Evolutionary conservation across 2,888 invertebrate species (phyloP).

Genomic region (Cylindroiulus punctatus): DNA sequence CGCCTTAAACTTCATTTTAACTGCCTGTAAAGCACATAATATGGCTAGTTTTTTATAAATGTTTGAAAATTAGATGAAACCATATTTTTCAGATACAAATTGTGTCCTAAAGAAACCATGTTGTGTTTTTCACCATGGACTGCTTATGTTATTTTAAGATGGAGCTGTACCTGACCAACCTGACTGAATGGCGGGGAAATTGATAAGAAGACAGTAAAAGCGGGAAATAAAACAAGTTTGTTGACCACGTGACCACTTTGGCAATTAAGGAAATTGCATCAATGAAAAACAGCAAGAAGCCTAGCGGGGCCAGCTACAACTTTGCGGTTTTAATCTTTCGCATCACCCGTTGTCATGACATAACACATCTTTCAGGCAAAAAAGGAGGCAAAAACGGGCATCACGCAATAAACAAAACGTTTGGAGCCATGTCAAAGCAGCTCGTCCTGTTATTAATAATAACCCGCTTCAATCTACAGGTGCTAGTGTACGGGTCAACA

Average conservation of each 20-base stretch:
- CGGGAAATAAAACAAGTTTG: conserved; percentile 5
- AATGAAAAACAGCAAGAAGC: background rate
- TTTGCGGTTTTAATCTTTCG: background rate
- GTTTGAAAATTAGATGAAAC: no score
- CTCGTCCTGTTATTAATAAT: conserved; percentile 38
- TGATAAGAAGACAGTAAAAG: no score
- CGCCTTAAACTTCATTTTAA: no score
- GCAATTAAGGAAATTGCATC: background rate
- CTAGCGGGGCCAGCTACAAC: background rate
- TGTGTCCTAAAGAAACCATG: no score
- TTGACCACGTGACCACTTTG: background rate
- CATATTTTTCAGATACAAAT: no score
- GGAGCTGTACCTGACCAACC: no score
- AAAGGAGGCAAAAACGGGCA: background rate
- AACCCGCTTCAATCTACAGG: background rate
- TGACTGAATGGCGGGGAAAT: no score
- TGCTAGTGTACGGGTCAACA: background rate
- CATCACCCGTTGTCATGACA: conserved; percentile 13
- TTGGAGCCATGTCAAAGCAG: background rate
- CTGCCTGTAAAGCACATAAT: no score
- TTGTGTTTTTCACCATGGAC: no score
- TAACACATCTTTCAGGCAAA: background rate
- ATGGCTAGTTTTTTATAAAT: no score
- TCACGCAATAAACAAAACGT: conserved; percentile 27
- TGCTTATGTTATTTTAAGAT: no score